A percentile compares a stretch with the other conserved stretches of the same genome.
Conservation (phyloP, 2,888 invertebrate genomes). For the Thysanoteuthis rhombus region DNA sequence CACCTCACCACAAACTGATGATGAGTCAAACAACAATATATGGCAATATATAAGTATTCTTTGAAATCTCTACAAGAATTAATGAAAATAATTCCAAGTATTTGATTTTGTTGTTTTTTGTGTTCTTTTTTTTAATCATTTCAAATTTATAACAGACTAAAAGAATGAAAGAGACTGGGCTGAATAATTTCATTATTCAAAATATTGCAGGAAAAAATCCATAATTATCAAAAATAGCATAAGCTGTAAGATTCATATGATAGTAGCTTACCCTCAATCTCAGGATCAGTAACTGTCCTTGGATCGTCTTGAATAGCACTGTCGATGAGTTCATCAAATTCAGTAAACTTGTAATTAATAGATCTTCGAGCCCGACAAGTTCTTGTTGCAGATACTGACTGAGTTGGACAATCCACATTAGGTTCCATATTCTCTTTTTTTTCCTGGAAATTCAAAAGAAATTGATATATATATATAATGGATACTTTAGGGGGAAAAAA, state of each 20-base stretch:
- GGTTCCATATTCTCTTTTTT: conserved; percentile 38
- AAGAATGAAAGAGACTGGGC: too few relatives aligned
- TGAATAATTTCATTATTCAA: neutral
- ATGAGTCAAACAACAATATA: too few relatives aligned
- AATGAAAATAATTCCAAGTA: too few relatives aligned
- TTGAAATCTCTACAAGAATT: too few relatives aligned
- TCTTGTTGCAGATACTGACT: conserved; percentile 42
- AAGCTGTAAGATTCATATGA: neutral
- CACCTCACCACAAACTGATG: too few relatives aligned
- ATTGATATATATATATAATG: neutral
- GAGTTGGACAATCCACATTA: neutral
- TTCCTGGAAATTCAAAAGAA: conserved; percentile 35
- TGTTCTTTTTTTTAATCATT: neutral
- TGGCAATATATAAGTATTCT: too few relatives aligned
- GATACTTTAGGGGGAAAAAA: neutral
- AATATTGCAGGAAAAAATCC: too few relatives aligned
- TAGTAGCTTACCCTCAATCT: neutral
- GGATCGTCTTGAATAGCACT: conserved; percentile 75
- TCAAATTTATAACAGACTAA: too few relatives aligned
- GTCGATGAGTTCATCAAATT: conserved; percentile 94
- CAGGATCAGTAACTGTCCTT: conserved; percentile 41
- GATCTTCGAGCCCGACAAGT: conserved; percentile 81
- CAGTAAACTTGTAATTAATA: conserved; percentile 83
- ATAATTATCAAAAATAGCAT: neutral
- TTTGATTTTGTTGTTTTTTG: too few relatives aligned